These are phyloP conservation scores for Paramisgurnus dabryanus DNA, from an alignment of 2,113 vertebrate species.

Conservation along the genomic window DNA sequence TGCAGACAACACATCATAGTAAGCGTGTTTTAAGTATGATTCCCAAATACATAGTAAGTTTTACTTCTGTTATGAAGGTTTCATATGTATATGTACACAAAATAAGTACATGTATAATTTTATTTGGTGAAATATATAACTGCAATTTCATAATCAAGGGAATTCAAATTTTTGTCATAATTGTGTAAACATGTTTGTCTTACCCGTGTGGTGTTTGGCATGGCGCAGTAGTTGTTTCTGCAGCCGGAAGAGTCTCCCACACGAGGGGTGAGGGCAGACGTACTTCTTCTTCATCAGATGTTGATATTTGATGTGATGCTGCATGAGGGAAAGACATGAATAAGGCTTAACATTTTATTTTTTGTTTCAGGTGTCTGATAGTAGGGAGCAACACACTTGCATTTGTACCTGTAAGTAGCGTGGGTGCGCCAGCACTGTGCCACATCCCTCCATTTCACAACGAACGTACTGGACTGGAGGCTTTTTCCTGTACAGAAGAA, in stretches of 20 bases:
- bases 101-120: too few species aligned
- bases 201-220: constrained; percentile 98
- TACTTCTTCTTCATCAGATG: constrained; percentile 99
- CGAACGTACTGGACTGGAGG: constrained; percentile 97
- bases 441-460: constrained; percentile 97
- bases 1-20: too few species aligned
- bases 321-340: constrained; percentile 49
- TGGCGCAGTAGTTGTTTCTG: constrained; percentile 97
- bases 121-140: background rate
- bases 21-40: too few species aligned
- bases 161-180: too few species aligned
- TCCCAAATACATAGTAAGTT: background rate
- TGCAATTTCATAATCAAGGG: background rate
- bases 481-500: constrained; percentile 85
- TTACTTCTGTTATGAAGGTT: too few species aligned
- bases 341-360: background rate
- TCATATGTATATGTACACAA: background rate
- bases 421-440: constrained; percentile 93
- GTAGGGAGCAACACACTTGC: background rate
- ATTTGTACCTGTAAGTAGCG: constrained; percentile 90
- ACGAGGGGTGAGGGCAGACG: constrained; percentile 94
- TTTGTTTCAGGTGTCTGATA: background rate
- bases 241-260: constrained; percentile 94
- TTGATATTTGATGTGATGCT: constrained; percentile 99
- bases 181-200: background rate